Conservation (phyloP, 2,888 invertebrate species). For the Alsophila aescularia region DNA sequence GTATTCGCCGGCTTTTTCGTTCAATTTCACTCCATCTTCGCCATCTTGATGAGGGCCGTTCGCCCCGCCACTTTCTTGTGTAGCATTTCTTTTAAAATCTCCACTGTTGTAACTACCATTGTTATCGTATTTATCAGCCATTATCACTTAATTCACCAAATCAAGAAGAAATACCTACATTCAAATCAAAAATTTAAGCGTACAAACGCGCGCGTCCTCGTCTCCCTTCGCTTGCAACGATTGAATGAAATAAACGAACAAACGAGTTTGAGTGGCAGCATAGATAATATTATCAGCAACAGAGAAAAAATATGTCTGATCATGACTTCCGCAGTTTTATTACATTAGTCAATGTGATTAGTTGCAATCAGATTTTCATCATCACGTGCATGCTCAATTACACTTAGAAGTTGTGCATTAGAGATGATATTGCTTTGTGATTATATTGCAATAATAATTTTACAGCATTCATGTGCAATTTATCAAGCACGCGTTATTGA, state of each 20-base stretch:
- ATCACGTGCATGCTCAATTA: too few relatives aligned
- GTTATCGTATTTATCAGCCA: conserved; percentile 74
- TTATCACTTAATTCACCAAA: conserved; percentile 33
- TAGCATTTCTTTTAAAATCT: conserved; percentile 77
- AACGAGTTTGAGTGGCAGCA: too few relatives aligned
- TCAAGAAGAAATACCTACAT: conserved; percentile 5
- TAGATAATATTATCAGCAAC: too few relatives aligned
- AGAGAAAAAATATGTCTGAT: too few relatives aligned
- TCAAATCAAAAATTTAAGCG: conserved; percentile 2
- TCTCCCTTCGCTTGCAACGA: conserved; percentile 7
- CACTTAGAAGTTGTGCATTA: too few relatives aligned
- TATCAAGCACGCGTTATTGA: too few relatives aligned
- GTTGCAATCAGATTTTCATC: too few relatives aligned
- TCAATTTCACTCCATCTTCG: conserved; percentile 83
- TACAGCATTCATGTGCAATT: too few relatives aligned
- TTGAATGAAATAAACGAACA: background rate
- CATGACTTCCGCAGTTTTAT: too few relatives aligned
- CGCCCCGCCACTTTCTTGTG: conserved; percentile 46
- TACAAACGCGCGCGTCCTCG: conserved; percentile 21
- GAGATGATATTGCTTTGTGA: too few relatives aligned
- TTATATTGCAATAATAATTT: too few relatives aligned
- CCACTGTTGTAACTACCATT: conserved; percentile 73
- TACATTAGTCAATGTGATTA: too few relatives aligned
- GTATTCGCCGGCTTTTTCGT: conserved; percentile 91
- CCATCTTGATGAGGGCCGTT: conserved; percentile 69